phyloP scores from a whole-genome alignment of 1,140 invertebrate species.

The Scaptomyza montana region DNA sequence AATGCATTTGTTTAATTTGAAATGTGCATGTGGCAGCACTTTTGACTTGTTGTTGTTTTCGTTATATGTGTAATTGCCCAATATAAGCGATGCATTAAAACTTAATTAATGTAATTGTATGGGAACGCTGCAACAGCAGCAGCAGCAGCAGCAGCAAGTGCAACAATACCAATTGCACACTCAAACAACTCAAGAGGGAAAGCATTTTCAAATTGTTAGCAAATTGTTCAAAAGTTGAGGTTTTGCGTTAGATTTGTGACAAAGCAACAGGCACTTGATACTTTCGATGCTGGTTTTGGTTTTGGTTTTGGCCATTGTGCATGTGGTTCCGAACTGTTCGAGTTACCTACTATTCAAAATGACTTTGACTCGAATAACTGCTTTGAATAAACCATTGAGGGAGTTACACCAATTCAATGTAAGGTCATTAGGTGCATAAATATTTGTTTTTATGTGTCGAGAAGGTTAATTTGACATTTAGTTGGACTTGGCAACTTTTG shows the following conservation, averaged over 20 bases:
- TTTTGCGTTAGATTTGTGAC: slow-evolving; percentile 19
- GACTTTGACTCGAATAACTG: slow-evolving; percentile 3
- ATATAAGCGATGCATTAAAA: slow-evolving; percentile 52
- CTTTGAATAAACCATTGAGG: slow-evolving; percentile 1
- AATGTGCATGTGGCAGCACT: slow-evolving; percentile 71
- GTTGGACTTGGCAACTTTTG: neutral
- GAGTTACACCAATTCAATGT: slow-evolving; percentile 12
- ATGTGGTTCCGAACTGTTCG: slow-evolving; percentile 19
- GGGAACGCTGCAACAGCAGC: neutral
- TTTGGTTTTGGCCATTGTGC: neutral
- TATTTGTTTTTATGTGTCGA: neutral
- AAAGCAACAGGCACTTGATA: slow-evolving; percentile 18
- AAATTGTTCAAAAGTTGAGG: slow-evolving; percentile 33
- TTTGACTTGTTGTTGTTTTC: slow-evolving; percentile 11
- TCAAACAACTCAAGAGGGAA: slow-evolving; percentile 4
- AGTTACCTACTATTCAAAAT: slow-evolving; percentile 12
- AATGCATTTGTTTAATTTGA: slow-evolving; percentile 75
- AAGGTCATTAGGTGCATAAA: neutral
- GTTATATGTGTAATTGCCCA: slow-evolving; percentile 38
- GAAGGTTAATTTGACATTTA: neutral
- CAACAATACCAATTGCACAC: slow-evolving; percentile 13
- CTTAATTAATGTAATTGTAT: slow-evolving; percentile 59
- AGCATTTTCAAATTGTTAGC: slow-evolving; percentile 14
- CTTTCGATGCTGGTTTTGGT: neutral
- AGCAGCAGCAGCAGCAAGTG: slow-evolving; percentile 23